Conservation (phyloP, 2,797 vertebrate species). For the Cryptoblepharus egeriae region DNA sequence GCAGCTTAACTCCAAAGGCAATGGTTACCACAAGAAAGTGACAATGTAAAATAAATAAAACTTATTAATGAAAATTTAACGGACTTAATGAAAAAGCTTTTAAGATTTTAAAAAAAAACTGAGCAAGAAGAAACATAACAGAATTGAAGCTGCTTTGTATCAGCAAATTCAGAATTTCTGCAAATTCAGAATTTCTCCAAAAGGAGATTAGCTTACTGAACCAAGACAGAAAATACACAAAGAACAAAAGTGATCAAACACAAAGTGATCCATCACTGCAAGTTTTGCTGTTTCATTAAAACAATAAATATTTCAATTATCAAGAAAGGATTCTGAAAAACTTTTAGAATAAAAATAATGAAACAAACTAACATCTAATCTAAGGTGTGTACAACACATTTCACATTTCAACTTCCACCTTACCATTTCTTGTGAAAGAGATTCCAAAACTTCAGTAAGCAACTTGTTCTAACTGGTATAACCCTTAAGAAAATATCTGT, state of each 20-base stretch:
- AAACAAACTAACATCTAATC: background rate
- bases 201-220: no score
- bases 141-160: no score
- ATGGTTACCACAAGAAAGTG: background rate
- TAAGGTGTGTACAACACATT: background rate
- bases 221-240: no score
- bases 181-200: no score
- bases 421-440: background rate
- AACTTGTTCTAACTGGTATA: background rate
- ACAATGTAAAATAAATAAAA: no score
- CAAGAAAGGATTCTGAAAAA: background rate
- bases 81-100: no score
- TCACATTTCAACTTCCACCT: background rate
- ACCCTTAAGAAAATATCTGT: background rate
- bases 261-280: no score
- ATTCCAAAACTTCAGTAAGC: background rate
- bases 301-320: background rate
- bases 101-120: background rate
- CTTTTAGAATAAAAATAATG: background rate
- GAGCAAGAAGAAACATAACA: no score
- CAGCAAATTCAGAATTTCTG: no score
- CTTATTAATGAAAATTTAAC: no score
- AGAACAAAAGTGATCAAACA: no score
- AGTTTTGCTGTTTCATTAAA: no score
- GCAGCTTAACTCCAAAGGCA: background rate